Conservation (phyloP, 2,888 invertebrate genomes). For the Ectobius pallidus region DNA sequence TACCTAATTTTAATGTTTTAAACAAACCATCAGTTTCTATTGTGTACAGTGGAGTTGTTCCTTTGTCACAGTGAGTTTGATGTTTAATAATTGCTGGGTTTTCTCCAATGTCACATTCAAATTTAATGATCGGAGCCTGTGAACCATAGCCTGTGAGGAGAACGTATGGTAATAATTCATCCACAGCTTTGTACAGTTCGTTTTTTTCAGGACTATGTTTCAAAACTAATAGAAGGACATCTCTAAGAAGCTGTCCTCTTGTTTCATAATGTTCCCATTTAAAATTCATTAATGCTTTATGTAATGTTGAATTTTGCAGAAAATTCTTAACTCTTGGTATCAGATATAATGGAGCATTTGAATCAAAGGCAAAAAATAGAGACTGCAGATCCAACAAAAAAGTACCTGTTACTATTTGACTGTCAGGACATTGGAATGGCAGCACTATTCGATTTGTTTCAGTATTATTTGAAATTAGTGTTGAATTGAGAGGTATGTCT, state of each 20-base stretch:
- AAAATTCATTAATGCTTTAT: not conserved
- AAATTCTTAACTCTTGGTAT: not conserved
- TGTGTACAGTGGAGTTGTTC: not conserved
- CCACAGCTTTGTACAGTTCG: not conserved
- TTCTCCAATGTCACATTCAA: constrained; percentile 1
- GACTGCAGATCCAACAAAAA: not conserved
- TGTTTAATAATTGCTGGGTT: not conserved
- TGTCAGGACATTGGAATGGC: constrained; percentile 6
- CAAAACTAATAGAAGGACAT: not conserved
- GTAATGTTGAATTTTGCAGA: not conserved
- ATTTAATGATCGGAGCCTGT: not conserved
- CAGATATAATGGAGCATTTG: not conserved
- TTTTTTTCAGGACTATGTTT: not conserved
- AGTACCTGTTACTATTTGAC: not conserved
- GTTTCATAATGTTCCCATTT: constrained; percentile 8
- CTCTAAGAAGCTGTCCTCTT: not conserved
- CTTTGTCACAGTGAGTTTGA: not conserved
- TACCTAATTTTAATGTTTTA: not conserved
- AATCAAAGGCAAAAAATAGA: not conserved
- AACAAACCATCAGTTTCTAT: not conserved
- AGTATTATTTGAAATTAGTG: not conserved
- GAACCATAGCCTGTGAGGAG: not conserved
- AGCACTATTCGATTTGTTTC: not conserved
- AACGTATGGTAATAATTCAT: not conserved
- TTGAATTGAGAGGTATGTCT: not conserved